phyloP scores from a whole-genome alignment of 2,797 vertebrate species.

The Apogon talboti region DNA sequence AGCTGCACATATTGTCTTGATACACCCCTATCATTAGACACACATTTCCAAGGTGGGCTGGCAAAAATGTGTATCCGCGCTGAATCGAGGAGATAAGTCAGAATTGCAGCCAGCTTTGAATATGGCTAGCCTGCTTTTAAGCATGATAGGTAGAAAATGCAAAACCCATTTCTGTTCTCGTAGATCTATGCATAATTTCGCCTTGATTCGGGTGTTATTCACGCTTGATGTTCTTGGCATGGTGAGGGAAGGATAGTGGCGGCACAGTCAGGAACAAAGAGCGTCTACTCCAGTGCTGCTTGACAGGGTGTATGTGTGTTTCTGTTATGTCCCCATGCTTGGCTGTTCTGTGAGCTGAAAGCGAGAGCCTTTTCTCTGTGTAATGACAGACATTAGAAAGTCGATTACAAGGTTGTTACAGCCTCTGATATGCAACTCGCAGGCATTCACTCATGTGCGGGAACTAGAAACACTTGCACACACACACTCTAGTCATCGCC shows the following conservation, averaged over 20 bases:
- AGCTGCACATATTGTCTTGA: slow-evolving; percentile 61
- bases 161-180: slow-evolving; percentile 46
- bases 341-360: slow-evolving; percentile 57
- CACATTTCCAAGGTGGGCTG: slow-evolving; percentile 58
- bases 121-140: slow-evolving; percentile 45
- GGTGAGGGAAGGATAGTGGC: slow-evolving; percentile 44
- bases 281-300: slow-evolving; percentile 41
- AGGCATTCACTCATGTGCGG: slow-evolving; percentile 9
- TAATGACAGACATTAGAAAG: slow-evolving; percentile 78
- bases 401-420: slow-evolving; percentile 71
- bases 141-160: slow-evolving; percentile 49
- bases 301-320: slow-evolving; percentile 38
- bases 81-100: slow-evolving; percentile 65
- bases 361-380: slow-evolving; percentile 60
- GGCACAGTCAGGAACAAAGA: slow-evolving; percentile 63
- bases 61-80: slow-evolving; percentile 43
- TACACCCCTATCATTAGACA: slow-evolving; percentile 64
- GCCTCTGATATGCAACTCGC: slow-evolving; percentile 31
- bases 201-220: slow-evolving; percentile 60
- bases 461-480: slow-evolving; percentile 9
- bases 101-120: slow-evolving; percentile 20
- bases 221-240: slow-evolving; percentile 61
- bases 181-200: slow-evolving; percentile 64
- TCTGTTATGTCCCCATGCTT: slow-evolving; percentile 51
- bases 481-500: slow-evolving; percentile 17